Conservation (phyloP, 1,140 invertebrate species). For the Hyles euphorbiae region DNA sequence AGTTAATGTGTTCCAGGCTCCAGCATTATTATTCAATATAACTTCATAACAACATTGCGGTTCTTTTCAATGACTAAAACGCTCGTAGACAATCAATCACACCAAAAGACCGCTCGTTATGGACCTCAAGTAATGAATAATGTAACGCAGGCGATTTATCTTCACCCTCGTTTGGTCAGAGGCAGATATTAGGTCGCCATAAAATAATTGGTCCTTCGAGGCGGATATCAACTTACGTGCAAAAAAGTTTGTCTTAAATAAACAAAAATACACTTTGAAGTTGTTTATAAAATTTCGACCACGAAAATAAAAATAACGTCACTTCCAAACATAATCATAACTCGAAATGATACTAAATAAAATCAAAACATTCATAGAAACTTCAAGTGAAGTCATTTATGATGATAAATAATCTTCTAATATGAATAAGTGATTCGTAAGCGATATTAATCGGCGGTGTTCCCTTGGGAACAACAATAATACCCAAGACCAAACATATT, state of each 20-base stretch:
- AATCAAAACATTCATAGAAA: too few relatives aligned
- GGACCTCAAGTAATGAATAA: conserved; percentile 39
- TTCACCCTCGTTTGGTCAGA: conserved; percentile 34
- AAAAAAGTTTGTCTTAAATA: too few relatives aligned
- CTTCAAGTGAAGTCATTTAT: too few relatives aligned
- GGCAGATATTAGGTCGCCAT: conserved; percentile 8
- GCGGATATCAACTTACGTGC: neutral
- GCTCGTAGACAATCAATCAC: conserved; percentile 28
- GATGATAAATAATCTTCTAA: conserved; percentile 5
- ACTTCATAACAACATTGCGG: conserved; percentile 2
- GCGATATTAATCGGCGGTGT: conserved; percentile 44
- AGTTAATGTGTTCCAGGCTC: conserved; percentile 17
- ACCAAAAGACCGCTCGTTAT: conserved; percentile 20
- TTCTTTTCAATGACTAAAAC: conserved; percentile 13
- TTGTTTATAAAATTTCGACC: too few relatives aligned
- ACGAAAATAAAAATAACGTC: too few relatives aligned
- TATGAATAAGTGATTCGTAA: conserved; percentile 37
- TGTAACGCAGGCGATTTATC: conserved; percentile 34
- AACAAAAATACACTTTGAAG: too few relatives aligned
- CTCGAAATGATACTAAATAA: too few relatives aligned
- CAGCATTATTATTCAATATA: conserved; percentile 6
- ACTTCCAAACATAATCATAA: too few relatives aligned
- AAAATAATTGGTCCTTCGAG: conserved; percentile 7
- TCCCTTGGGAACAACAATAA: conserved; percentile 49
- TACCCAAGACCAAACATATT: conserved; percentile 50